Conservation (phyloP, 2,888 invertebrate genomes). For the Dryomyza anilis region DNA sequence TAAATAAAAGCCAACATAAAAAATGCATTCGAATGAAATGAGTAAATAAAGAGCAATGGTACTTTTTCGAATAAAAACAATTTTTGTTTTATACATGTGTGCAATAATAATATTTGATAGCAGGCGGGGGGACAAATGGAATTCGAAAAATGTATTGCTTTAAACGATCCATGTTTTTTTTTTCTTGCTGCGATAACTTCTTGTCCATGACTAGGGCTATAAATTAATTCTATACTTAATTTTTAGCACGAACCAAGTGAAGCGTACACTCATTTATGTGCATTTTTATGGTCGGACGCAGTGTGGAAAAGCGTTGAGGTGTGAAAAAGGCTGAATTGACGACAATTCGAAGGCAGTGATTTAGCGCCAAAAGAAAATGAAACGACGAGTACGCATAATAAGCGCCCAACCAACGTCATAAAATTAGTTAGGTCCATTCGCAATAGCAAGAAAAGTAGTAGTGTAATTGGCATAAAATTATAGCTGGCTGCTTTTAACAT, state of each 20-base stretch:
- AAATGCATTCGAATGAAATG: no score
- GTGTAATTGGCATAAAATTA: no score
- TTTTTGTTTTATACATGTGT: no score
- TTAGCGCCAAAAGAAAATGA: neutral
- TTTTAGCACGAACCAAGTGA: slow-evolving; percentile 1
- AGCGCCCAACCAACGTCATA: neutral
- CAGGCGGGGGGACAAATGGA: no score
- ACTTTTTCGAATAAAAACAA: no score
- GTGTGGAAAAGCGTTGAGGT: slow-evolving; percentile 8
- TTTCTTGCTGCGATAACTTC: neutral
- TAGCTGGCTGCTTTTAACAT: no score
- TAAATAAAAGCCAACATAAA: no score
- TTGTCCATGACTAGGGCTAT: neutral
- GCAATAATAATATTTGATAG: no score
- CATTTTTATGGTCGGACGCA: slow-evolving; percentile 3
- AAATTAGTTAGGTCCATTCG: no score
- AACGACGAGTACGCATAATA: neutral
- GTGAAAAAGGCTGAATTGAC: slow-evolving; percentile 10
- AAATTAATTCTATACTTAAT: slow-evolving; percentile 7
- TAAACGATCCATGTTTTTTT: neutral
- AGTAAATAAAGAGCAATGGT: no score
- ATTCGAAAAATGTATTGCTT: no score
- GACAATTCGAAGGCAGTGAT: slow-evolving; percentile 5
- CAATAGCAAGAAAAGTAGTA: no score
- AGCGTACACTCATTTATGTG: slow-evolving; percentile 11